Conservation (phyloP, 2,113 vertebrate species). For the Leiothrix lutea region DNA sequence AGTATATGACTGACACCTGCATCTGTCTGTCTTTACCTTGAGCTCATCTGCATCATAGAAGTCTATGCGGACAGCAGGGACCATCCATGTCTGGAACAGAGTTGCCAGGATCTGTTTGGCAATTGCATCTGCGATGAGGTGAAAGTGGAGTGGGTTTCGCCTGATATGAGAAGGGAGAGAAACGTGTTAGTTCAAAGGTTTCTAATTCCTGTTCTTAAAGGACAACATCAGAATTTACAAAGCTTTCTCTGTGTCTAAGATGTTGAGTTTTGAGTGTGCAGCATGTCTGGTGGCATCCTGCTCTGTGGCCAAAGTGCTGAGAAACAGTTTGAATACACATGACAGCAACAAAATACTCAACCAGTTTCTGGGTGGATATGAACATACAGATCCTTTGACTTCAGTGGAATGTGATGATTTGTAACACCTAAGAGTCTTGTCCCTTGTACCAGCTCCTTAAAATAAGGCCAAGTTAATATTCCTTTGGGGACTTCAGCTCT, state of each 20-base stretch:
- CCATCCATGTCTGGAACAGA: constrained; percentile 98
- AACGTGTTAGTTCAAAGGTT: background rate
- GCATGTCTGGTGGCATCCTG: background rate
- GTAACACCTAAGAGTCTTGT: background rate
- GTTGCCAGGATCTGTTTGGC: constrained; percentile 94
- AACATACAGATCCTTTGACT: background rate
- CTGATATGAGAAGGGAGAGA: constrained; percentile 67
- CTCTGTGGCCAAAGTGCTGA: background rate
- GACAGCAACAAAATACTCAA: background rate
- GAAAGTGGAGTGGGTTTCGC: constrained; percentile 96
- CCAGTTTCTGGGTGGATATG: background rate
- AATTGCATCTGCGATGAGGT: constrained; percentile 95
- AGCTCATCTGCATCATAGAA: constrained; percentile 98
- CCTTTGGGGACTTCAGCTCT: background rate
- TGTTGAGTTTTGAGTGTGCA: background rate
- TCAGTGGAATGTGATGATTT: background rate
- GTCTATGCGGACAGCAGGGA: constrained; percentile 92
- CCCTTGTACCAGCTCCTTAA: background rate
- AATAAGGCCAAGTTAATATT: background rate
- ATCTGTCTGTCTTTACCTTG: constrained; percentile 78
- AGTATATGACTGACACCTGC: background rate
- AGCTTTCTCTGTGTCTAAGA: background rate
- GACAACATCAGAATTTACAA: background rate
- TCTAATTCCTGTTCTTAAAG: background rate
- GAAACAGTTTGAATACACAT: background rate